phyloP scores from a whole-genome alignment of 2,113 vertebrate species.

The Phalacrocorax pelagicus region DNA sequence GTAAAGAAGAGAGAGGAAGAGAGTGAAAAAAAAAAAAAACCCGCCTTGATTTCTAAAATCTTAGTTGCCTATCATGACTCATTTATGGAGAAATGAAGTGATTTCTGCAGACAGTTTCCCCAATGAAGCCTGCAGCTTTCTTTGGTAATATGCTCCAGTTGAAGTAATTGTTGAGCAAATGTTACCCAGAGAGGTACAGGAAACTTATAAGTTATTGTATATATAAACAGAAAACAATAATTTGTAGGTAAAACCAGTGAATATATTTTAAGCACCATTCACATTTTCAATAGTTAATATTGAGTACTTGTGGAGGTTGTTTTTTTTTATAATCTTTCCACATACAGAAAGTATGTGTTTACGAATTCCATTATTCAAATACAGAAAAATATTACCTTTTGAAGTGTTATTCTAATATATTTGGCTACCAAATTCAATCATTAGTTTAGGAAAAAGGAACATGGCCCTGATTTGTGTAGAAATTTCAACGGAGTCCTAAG shows the following conservation, averaged over 20 bases:
- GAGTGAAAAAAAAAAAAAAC: not conserved
- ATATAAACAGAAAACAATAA: constrained; percentile 14
- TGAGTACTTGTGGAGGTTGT: not conserved
- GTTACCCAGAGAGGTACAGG: constrained; percentile 20
- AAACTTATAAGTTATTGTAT: not conserved
- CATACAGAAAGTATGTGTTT: not conserved
- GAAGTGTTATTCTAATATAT: not conserved
- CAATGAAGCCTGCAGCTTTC: constrained; percentile 42
- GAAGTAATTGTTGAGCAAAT: constrained; percentile 51
- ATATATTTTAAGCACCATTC: constrained; percentile 26
- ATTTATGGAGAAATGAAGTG: constrained; percentile 62
- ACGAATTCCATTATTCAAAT: not conserved
- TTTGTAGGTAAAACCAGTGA: not conserved
- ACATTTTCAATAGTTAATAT: constrained; percentile 24
- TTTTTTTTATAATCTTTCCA: not conserved
- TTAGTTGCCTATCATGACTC: constrained; percentile 51
- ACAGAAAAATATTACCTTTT: not conserved
- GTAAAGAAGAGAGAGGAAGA: constrained; percentile 33
- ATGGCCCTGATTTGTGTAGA: not conserved
- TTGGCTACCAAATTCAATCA: not conserved
- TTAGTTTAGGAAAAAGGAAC: not conserved
- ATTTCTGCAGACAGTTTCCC: not conserved
- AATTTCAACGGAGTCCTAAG: constrained; percentile 15
- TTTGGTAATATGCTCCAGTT: not conserved
- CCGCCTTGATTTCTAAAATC: constrained; percentile 37